phyloP scores from a whole-genome alignment of 2,797 vertebrate species.

The Gallinago stenura region DNA sequence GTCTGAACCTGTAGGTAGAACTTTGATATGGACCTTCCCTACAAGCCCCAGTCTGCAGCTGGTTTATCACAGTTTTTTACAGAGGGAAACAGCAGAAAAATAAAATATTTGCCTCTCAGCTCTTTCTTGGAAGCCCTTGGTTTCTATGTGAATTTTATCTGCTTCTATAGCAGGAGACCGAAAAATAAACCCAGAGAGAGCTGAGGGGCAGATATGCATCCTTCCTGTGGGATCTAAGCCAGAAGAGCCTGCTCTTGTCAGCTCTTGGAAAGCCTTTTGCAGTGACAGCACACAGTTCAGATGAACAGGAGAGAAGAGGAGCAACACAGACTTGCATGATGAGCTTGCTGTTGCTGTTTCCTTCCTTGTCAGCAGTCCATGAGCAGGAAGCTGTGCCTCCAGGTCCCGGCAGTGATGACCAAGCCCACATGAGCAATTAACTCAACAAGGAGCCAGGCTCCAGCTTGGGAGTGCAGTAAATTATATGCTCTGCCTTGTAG shows the following conservation, averaged over 20 bases:
- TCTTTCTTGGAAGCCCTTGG: not conserved
- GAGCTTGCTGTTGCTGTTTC: accelerated
- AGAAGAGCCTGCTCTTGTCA: not conserved
- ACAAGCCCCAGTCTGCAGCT: not conserved
- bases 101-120: not conserved
- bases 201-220: not conserved
- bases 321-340: not conserved
- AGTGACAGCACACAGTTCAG: not conserved
- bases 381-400: not conserved
- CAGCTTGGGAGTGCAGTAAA: not conserved
- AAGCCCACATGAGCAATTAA: not conserved
- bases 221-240: not conserved
- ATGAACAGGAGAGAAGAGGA: not conserved
- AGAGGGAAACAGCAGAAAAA: not conserved
- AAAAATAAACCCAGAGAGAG: not conserved
- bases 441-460: not conserved
- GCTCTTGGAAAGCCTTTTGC: not conserved
- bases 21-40: not conserved
- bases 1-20: not conserved
- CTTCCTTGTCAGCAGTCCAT: not conserved
- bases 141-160: not conserved
- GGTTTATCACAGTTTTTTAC: not conserved
- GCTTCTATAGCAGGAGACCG: not conserved
- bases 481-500: not conserved
- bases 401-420: not conserved